Evolutionary conservation across 1,140 invertebrate genomes (phyloP).

Genomic region (Drosophila melanica): DNA sequence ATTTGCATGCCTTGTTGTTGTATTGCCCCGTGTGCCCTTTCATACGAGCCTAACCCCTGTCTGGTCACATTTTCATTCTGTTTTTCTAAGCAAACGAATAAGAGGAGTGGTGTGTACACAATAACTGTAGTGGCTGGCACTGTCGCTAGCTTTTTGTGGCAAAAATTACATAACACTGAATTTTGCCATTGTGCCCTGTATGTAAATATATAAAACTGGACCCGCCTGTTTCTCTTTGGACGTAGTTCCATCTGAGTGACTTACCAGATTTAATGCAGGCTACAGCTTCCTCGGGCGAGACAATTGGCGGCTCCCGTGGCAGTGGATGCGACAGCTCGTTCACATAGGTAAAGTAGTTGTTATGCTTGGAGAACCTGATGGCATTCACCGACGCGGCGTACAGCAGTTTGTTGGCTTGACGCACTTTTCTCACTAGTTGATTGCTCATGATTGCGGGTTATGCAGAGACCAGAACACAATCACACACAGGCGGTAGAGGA

Average conservation of each 20-base stretch:
- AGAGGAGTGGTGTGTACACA: neutral
- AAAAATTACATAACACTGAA: constrained; percentile 63
- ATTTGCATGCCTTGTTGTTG: constrained; percentile 53
- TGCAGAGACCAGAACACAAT: neutral
- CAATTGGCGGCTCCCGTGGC: constrained; percentile 84
- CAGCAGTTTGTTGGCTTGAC: constrained; percentile 54
- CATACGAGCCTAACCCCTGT: constrained; percentile 22
- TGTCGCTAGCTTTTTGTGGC: neutral
- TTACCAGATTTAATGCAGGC: constrained; percentile 86
- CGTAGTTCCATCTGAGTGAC: neutral
- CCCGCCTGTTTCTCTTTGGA: neutral
- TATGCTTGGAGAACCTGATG: constrained; percentile 37
- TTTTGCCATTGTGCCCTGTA: constrained; percentile 7
- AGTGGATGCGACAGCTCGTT: constrained; percentile 86
- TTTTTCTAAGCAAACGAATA: constrained; percentile 37
- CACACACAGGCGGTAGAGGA: neutral
- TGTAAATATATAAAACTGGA: neutral
- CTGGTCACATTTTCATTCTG: constrained; percentile 40
- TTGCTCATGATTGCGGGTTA: constrained; percentile 56
- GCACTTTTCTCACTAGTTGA: constrained; percentile 51
- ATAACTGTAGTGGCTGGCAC: constrained; percentile 3
- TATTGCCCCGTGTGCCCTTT: neutral
- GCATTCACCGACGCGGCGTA: constrained; percentile 30
- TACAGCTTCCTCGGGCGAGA: constrained; percentile 85
- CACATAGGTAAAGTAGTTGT: constrained; percentile 85